phyloP scores from a whole-genome alignment of 2,888 invertebrate genomes.

The Cantharis rufa region DNA sequence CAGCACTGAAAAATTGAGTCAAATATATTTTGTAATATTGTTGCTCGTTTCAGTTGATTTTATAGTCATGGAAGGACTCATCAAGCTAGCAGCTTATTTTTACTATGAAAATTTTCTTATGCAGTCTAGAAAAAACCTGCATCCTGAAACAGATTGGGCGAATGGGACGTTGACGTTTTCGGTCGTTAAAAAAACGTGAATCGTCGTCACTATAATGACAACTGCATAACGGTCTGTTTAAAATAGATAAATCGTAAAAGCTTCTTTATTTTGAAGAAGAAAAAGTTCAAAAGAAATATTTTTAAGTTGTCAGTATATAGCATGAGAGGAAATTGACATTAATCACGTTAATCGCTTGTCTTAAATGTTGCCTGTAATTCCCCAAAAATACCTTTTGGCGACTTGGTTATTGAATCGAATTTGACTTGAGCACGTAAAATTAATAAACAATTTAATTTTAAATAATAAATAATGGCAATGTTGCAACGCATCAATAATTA shows the following conservation, averaged over 20 bases:
- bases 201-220: background rate
- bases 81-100: too few relatives aligned
- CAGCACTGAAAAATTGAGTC: too few relatives aligned
- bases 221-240: background rate
- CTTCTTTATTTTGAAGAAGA: background rate
- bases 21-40: too few relatives aligned
- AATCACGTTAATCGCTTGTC: background rate
- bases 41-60: too few relatives aligned
- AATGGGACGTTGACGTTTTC: too few relatives aligned
- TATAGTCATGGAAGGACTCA: too few relatives aligned
- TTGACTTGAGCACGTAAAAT: background rate
- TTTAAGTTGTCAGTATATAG: background rate
- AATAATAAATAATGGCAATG: background rate
- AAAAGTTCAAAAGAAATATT: background rate
- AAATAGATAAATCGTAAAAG: background rate
- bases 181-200: background rate
- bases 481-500: slow-evolving; percentile 1
- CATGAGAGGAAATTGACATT: background rate
- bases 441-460: background rate
- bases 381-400: background rate
- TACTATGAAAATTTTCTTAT: too few relatives aligned
- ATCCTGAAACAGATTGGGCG: too few relatives aligned
- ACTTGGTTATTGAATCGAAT: background rate
- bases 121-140: too few relatives aligned
- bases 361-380: background rate